Base-by-base conservation (phyloP, 2,888 invertebrate genomes). In the Himalopsyche tibetana region DNA sequence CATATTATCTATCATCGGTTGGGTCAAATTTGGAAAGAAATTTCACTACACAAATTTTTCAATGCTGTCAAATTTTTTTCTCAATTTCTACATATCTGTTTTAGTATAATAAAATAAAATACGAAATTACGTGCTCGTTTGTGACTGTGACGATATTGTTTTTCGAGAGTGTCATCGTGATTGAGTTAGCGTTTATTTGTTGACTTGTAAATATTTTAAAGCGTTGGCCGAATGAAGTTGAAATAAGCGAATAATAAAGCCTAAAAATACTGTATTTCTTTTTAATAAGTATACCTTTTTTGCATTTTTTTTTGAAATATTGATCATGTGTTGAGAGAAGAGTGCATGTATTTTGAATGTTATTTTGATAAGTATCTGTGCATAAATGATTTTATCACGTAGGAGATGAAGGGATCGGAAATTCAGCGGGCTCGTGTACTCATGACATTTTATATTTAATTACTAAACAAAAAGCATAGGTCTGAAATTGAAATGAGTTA, bases 401-500 rank as follows among this genome's bases (percentile, higher is more conserved):
- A 74, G 28, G 36, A 36, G 38, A 80, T 17, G 38, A 80, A 80
- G 19, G 45, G 42, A 45, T 80, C 15, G 28, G 19, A 45, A 42
- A 42, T 36, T 74, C 74, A 36, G 74, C 36, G 9, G 74, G 74
- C 38, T 74, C 74, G 55, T 36, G 56, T 85, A 85, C 38, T 51
- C 84, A 80, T 84, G 84, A 86, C 84, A 83, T 63, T 83, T 83
- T 45, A 83, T 56, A 69, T 82, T 55, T 40, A 56, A 55, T 40
- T 19, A 56, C 36, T 42, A 63, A 85, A 82, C 82, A 86, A 36
- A 84, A 84, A 85, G 84, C 45, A 36, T 82, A 85, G 85, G 85
- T 88, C 88, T 87, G 88, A 84, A 83, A 86, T 82, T 56, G 55
- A 83, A 80, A 74, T 38, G 74, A 74, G 74, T 74, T 28, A 45